Evolutionary conservation across 2,113 vertebrate species (phyloP).

Genomic region (Morone saxatilis): DNA sequence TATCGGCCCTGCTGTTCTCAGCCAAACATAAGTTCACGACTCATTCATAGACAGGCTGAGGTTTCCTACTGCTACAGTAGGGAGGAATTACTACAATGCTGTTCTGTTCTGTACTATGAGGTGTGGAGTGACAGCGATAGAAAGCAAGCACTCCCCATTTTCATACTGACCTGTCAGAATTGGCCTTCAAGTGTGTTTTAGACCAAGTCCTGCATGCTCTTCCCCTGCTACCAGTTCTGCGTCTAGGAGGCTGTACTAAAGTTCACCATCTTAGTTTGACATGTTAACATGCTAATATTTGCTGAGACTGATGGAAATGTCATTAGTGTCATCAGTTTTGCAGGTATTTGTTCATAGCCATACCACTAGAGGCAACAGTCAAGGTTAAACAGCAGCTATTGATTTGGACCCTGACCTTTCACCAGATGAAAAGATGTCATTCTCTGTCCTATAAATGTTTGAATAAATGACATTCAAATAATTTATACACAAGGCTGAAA

Average conservation of each 20-base stretch:
- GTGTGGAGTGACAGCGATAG: constrained; percentile 44
- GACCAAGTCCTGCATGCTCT: not conserved
- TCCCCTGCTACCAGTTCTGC: not conserved
- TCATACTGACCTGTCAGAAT: constrained; percentile 6
- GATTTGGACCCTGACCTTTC: constrained; percentile 13
- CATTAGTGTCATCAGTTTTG: not conserved
- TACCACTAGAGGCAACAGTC: not conserved
- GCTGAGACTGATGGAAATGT: not conserved
- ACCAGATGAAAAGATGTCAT: constrained; percentile 14
- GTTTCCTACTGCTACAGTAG: constrained; percentile 56
- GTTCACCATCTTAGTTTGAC: too few species aligned
- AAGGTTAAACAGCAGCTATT: constrained; percentile 14
- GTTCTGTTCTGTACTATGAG: constrained; percentile 48
- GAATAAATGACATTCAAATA: constrained; percentile 48
- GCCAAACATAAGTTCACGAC: constrained; percentile 77
- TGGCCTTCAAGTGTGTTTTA: not conserved
- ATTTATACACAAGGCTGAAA: constrained; percentile 42
- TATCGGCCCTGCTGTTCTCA: constrained; percentile 47
- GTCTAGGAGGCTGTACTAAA: not conserved
- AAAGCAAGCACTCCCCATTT: constrained; percentile 29
- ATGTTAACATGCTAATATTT: not conserved
- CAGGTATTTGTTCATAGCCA: not conserved
- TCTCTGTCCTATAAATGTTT: not conserved
- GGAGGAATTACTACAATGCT: constrained; percentile 51
- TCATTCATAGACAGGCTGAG: constrained; percentile 70